Base-by-base conservation (phyloP, 2,113 vertebrate genomes). In the Laticauda colubrina region DNA sequence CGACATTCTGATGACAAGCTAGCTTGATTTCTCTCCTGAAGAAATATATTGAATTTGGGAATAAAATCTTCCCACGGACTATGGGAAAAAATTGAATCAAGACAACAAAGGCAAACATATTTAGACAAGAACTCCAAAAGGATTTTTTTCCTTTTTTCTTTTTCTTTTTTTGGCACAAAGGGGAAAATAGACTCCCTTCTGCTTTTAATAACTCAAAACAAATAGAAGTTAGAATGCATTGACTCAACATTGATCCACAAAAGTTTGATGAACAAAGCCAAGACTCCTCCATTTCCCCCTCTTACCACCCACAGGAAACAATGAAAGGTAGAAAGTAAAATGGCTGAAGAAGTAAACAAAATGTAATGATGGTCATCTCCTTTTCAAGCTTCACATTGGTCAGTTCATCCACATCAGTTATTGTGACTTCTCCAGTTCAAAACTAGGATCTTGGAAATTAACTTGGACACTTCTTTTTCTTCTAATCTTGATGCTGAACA, bases 181-280 rank as follows among this genome's bases (percentile, higher is more conserved):
- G 91, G 95, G 94, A 93, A 96, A 96, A 91, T 1, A 51, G 90
- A 95, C 81, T 96, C 96, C 90, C 94, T 94, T 89, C 34, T 45
- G 55, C 95, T 95, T 93, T 96, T 96, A 96, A 96, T 94, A 92
- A 95, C 94, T 94, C 96, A 96, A 96, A 69, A 95, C 91, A 90
- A 97, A 97, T 95, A 97, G 94, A 94, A 97, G 97, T 96, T 10
- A 94, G 96, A 97, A 97, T 88, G 93, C 90, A 93, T 94, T 29
- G 34, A 96, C 93, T 95, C 15, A 3, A 92, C 92, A 93, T 51
- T 94, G 94, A 96, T 93, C 93, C 95, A 92, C 51, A 86, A 93
- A 95, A 95, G 93, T 89, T 87, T 69, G 94, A 87, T 88, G 91
- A 92, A 93, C 48, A 92, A 94, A 95, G 92, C 54, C 91, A 69